phyloP scores from a whole-genome alignment of 2,797 vertebrate species.

The Bradypus variegatus region DNA sequence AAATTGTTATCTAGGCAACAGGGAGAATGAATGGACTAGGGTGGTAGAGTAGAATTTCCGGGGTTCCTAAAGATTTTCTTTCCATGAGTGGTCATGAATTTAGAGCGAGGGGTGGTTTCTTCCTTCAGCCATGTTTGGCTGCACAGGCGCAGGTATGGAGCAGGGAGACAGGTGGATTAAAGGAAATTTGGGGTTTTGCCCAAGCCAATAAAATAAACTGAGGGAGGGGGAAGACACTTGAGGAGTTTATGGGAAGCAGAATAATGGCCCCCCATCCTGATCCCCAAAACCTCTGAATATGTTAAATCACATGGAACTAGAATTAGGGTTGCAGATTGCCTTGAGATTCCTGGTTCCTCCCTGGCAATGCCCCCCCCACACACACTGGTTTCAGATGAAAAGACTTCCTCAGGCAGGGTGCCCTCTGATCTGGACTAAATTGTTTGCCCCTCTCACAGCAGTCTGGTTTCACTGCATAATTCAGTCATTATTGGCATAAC shows the following conservation, averaged over 20 bases:
- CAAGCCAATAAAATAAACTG: neutral
- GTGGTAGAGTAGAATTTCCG: neutral
- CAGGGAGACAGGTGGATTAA: neutral
- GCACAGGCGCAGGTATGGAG: neutral
- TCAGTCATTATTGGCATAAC: neutral
- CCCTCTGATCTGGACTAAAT: neutral
- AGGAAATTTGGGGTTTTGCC: neutral
- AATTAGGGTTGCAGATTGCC: neutral
- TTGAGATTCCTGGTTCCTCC: too few species aligned
- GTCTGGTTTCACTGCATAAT: neutral
- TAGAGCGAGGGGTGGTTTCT: neutral
- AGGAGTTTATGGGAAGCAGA: neutral
- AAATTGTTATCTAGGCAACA: neutral
- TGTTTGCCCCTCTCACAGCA: neutral
- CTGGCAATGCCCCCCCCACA: neutral
- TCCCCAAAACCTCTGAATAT: neutral
- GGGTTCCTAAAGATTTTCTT: neutral
- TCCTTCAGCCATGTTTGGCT: neutral
- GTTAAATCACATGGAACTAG: neutral
- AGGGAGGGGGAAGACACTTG: neutral
- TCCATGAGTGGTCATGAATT: neutral
- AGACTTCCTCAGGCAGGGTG: neutral
- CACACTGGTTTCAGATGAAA: neutral
- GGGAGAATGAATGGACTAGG: neutral
- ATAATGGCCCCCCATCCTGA: neutral